Evolutionary conservation across 2,888 invertebrate genomes (phyloP), one percentile per base, ranked within the genome.

Genomic region (Andrena trimmerana): DNA sequence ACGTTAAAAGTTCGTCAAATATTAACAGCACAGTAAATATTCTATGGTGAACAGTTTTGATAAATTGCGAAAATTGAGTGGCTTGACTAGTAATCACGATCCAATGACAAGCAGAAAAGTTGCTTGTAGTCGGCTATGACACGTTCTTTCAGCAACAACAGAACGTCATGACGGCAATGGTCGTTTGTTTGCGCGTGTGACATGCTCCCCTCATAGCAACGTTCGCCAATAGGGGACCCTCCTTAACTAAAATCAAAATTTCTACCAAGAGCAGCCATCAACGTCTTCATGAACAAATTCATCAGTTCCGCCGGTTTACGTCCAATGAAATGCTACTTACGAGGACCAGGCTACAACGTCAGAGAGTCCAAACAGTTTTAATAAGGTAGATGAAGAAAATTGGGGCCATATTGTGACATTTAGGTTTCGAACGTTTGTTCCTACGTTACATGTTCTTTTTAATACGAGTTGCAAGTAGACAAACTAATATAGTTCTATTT

Each of bases 261-360:
- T 59, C 3, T 8, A 59, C 27, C 62, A 48, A 52, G 74, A 76
- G 77, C 36, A 71, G 62, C 29, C 52, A 63, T 68, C 48, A 16
- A 74, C 74, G 66, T 57, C 79, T 85, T 83, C 78, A 85, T 85
- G 84, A 88, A 80, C 52, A 90, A 90, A 90, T 88, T 85, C 29
- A 72, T 52, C 31, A 70, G 86, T 89, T 79, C 62, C 74, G 75
- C 48, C 31, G 59, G 33, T 42, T 74, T 42, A 69, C 52, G 68
- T 63, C 63, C 27, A 86, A 91, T 92, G 91, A 92, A 83, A 93
- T 93, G 93, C 90, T 90, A 87, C 84, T 90, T 83, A 88, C 84
- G 86, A 92, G 78, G 84, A 80, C 86, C 71, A 90, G 84, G 78
- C 72, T 87, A 83, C 71, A 85, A 67, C 57, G 86, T 70, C 82